Percentiles rank a stretch among this genome's conserved stretches.
Conservation (phyloP, 2,888 invertebrate genomes). For the Cheilosia grossa region DNA sequence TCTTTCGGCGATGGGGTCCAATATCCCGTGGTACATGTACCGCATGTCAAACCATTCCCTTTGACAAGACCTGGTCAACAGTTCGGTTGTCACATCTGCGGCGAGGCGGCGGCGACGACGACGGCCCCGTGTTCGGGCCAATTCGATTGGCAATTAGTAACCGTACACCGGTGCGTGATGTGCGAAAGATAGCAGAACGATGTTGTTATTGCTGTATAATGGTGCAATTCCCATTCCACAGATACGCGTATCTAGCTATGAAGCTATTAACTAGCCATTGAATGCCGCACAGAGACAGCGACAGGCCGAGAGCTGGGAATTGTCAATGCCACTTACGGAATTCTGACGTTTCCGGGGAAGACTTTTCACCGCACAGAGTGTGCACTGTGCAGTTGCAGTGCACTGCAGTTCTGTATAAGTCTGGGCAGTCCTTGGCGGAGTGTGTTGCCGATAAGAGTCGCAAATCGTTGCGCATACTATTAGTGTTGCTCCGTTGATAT, state of each 20-base stretch:
- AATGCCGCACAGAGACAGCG: slow-evolving; percentile 14
- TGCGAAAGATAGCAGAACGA: slow-evolving; percentile 34
- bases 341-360: slow-evolving; percentile 61
- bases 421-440: neutral
- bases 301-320: slow-evolving; percentile 38
- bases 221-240: slow-evolving; percentile 63
- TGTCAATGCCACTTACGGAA: slow-evolving; percentile 57
- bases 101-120: neutral
- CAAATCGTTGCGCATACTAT: slow-evolving; percentile 67
- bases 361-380: slow-evolving; percentile 31
- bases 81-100: slow-evolving; percentile 28
- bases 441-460: slow-evolving; percentile 48
- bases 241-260: slow-evolving; percentile 50
- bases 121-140: slow-evolving; percentile 22
- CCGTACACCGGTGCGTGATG: slow-evolving; percentile 49
- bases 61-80: slow-evolving; percentile 43
- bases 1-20: neutral
- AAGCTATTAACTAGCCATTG: slow-evolving; percentile 60
- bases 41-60: neutral
- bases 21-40: neutral
- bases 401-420: neutral
- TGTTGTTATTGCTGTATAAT: slow-evolving; percentile 61
- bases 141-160: slow-evolving; percentile 66
- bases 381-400: neutral
- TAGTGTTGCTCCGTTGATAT: slow-evolving; percentile 60